These are phyloP conservation scores for Artibeus lituratus DNA, from an alignment of 2,797 vertebrate genomes.

Conservation along the genomic window DNA sequence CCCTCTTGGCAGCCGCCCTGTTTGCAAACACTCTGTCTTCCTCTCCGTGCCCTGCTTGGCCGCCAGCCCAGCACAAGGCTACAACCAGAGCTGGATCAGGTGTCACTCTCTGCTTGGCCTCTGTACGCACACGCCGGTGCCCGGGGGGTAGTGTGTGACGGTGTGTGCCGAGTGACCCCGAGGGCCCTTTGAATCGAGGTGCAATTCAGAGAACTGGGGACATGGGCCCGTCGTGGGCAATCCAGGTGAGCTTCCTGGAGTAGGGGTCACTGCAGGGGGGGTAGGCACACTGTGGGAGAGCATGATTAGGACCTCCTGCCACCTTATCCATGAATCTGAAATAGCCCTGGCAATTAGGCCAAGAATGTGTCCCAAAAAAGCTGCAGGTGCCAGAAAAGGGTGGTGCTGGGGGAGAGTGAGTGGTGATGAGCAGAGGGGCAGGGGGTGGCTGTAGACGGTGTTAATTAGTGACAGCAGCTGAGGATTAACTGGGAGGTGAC, in stretches of 20 bases:
- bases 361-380: slow-evolving; percentile 19
- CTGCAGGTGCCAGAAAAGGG: background rate
- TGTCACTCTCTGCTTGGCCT: slow-evolving; percentile 26
- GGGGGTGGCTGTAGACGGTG: background rate
- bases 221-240: background rate
- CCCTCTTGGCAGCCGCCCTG: slow-evolving; percentile 25
- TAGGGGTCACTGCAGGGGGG: too few species aligned
- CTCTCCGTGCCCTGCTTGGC: slow-evolving; percentile 56
- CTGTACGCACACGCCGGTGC: background rate
- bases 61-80: slow-evolving; percentile 20
- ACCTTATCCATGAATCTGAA: background rate
- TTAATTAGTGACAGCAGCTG: slow-evolving; percentile 65
- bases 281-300: accelerated
- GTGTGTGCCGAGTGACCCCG: background rate
- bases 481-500: slow-evolving; percentile 54
- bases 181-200: background rate
- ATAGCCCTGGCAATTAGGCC: background rate
- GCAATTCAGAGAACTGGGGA: background rate
- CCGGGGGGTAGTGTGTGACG: background rate
- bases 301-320: background rate
- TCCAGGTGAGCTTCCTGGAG: background rate
- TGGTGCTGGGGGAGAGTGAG: background rate
- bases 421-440: background rate
- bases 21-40: slow-evolving; percentile 71
- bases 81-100: slow-evolving; percentile 11